Evolutionary conservation across 2,797 vertebrate species (phyloP), one percentile per base, ranked within the genome.

Genomic region (Carapus acus): DNA sequence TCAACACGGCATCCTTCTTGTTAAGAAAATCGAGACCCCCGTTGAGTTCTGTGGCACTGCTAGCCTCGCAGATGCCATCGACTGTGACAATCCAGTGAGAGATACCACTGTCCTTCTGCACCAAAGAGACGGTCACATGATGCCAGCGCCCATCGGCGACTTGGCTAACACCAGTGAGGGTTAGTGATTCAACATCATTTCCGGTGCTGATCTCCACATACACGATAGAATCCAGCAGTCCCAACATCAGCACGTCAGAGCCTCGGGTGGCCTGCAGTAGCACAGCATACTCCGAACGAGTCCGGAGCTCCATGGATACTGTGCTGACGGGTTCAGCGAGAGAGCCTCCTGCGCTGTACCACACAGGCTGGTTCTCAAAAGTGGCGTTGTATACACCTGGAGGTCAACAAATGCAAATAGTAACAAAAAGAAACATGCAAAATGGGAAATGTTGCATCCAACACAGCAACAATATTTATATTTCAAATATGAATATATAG

Each of bases 71-170:
- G 0, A 85, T 73, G 0, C 83, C 87, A 0, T 97, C 93, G 71
- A 97, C 51, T 2, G 72, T 63, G 34, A 93, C 76, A 40, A 84
- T 67, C 95, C 94, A 97, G 0, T 79, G 73, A 5, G 92, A 91
- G 0, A 74, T 53, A 1, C 55, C 58, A 0, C 46, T 67, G 0
- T 56, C 64, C 0, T 82, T 81, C 19, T 87, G 80, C 8, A 85
- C 84, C 90, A 89, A 90, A 1, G 84, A 68, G 60, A 94, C 41
- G 0, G 78, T 76, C 3, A 96, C 22, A 0, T 74, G 84, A 71
- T 97, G 94, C 95, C 95, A 98, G 40, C 65, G 73, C 3, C 94
- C 94, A 0, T 96, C 92, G 0, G 92, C 71, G 44, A 97, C 73
- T 0, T 58, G 24, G n/a, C 73, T 65, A 0, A 67, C 36, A 7